Percentiles rank a stretch among this genome's conserved stretches.
These are phyloP conservation scores for Belonocnema kinseyi DNA, from an alignment of 1,140 invertebrate genomes.

Conservation along the genomic window DNA sequence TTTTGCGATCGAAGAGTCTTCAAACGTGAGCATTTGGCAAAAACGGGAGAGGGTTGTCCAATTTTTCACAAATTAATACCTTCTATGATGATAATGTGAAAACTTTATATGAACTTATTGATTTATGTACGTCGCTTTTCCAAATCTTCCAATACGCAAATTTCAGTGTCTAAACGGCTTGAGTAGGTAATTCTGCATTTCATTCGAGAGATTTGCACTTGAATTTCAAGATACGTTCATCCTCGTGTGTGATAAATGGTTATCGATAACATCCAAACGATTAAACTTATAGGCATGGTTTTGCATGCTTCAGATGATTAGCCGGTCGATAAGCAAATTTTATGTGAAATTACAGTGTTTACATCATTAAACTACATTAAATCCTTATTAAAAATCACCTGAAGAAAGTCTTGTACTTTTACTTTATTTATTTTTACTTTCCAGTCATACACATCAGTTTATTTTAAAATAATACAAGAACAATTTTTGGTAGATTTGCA, in stretches of 20 bases:
- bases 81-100: no score
- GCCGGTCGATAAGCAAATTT: slow-evolving; percentile 13
- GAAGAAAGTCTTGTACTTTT: not conserved
- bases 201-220: not conserved
- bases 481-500: not conserved
- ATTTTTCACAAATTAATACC: no score
- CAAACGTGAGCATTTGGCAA: no score
- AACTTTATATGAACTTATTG: not conserved
- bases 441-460: not conserved
- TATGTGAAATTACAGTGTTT: slow-evolving; percentile 19
- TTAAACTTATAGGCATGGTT: slow-evolving; percentile 21
- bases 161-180: no score
- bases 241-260: slow-evolving; percentile 2
- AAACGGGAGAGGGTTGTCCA: no score
- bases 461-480: not conserved
- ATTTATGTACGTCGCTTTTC: not conserved
- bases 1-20: no score
- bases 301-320: slow-evolving; percentile 13
- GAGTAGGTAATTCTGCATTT: not conserved
- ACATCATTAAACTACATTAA: not conserved
- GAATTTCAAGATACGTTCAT: slow-evolving; percentile 14
- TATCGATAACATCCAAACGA: slow-evolving; percentile 25
- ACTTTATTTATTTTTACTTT: not conserved
- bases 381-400: not conserved
- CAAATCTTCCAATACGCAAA: not conserved